Conservation (phyloP, 2,888 invertebrate genomes). For the Antitype chi region DNA sequence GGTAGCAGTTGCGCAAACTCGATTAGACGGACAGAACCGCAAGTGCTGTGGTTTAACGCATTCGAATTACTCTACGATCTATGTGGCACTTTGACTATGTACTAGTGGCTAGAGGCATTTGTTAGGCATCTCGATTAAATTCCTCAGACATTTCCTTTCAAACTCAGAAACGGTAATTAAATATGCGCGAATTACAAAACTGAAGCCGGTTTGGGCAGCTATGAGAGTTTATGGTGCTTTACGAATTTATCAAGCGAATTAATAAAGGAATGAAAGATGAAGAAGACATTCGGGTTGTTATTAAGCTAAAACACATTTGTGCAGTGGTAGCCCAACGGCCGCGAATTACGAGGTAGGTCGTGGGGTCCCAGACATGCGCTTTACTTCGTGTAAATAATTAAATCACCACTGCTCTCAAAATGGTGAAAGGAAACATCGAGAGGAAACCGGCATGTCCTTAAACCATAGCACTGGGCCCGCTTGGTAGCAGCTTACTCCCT, state of each 20-base stretch:
- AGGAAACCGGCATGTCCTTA: too few relatives aligned
- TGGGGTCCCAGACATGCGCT: too few relatives aligned
- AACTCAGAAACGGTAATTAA: constrained; percentile 43
- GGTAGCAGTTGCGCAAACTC: constrained; percentile 74
- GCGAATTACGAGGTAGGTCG: too few relatives aligned
- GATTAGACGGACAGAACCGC: constrained; percentile 63
- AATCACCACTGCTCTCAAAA: too few relatives aligned
- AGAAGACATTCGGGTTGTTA: neutral
- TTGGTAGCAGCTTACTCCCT: too few relatives aligned
- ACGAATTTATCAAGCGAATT: constrained; percentile 8
- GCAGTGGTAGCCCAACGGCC: too few relatives aligned
- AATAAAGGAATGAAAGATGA: neutral
- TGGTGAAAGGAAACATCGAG: too few relatives aligned
- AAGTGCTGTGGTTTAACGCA: constrained; percentile 60
- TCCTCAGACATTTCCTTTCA: constrained; percentile 52
- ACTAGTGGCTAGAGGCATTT: constrained; percentile 27
- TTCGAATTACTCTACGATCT: constrained; percentile 56
- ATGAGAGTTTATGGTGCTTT: constrained; percentile 3
- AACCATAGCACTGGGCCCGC: too few relatives aligned
- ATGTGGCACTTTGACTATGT: constrained; percentile 38
- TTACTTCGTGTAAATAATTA: too few relatives aligned
- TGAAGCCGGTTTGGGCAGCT: constrained; percentile 35
- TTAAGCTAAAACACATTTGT: neutral
- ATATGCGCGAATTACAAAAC: constrained; percentile 53
- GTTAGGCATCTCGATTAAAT: constrained; percentile 46